phyloP scores from a whole-genome alignment of 2,888 invertebrate genomes.

The Halictus quadricinctus region DNA sequence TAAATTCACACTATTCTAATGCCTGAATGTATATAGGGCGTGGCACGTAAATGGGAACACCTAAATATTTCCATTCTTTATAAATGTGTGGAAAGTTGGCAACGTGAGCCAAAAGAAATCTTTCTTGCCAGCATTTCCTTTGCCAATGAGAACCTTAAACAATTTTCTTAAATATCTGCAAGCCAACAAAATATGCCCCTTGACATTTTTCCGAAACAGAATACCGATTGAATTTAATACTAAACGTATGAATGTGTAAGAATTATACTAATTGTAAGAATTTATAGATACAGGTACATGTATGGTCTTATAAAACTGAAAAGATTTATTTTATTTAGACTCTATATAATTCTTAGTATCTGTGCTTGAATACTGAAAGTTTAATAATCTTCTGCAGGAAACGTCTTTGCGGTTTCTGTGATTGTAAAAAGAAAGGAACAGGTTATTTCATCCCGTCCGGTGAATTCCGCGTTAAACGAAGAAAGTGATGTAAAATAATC shows the following conservation, averaged over 20 bases:
- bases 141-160: background rate
- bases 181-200: background rate
- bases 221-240: background rate
- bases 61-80: background rate
- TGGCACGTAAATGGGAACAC: constrained; percentile 12
- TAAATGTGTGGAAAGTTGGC: background rate
- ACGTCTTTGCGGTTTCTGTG: background rate
- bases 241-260: background rate
- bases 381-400: background rate
- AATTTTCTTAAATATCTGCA: background rate
- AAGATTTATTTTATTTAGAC: background rate
- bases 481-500: background rate
- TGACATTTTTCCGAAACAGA: background rate
- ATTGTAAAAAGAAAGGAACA: background rate
- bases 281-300: background rate
- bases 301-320: background rate
- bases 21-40: background rate
- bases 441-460: background rate
- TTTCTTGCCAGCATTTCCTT: background rate
- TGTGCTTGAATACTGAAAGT: background rate
- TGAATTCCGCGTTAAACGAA: background rate
- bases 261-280: background rate
- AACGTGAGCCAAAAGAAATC: background rate
- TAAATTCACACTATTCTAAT: constrained; percentile 3
- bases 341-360: background rate